phyloP scores from a whole-genome alignment of 1,140 invertebrate genomes.

The Gonioctena quinquepunctata region DNA sequence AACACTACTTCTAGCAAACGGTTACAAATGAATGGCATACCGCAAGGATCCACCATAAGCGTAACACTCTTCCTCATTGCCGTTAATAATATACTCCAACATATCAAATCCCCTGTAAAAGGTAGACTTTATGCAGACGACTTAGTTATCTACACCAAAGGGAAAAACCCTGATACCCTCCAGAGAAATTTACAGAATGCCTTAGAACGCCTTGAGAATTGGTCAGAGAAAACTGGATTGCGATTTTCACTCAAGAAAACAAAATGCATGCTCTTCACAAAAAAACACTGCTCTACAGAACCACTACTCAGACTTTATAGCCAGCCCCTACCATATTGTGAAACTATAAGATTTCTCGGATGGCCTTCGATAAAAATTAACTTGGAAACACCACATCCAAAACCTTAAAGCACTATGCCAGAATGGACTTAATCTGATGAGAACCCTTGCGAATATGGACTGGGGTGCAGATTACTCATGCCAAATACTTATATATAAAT shows the following conservation, averaged over 20 bases:
- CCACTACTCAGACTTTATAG: too few species aligned
- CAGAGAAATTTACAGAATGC: background rate
- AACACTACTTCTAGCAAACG: background rate
- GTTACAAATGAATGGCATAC: constrained; percentile 31
- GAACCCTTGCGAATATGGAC: too few species aligned
- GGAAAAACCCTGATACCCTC: background rate
- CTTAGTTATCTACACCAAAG: background rate
- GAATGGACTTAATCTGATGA: too few species aligned
- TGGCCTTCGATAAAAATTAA: too few species aligned
- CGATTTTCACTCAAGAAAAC: background rate
- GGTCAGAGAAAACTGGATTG: background rate
- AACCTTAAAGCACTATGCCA: too few species aligned
- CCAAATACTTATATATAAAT: too few species aligned
- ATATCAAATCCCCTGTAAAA: background rate
- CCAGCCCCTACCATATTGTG: too few species aligned
- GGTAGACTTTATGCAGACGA: background rate
- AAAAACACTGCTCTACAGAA: too few species aligned
- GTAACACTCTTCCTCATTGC: constrained; percentile 32
- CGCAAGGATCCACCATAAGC: constrained; percentile 37
- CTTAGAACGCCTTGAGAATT: background rate
- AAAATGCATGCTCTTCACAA: background rate
- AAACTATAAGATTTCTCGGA: too few species aligned
- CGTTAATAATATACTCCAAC: constrained; percentile 24
- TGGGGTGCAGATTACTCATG: too few species aligned
- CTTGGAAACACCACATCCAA: too few species aligned